phyloP scores from a whole-genome alignment of 2,888 invertebrate species.

The Phania funesta region DNA sequence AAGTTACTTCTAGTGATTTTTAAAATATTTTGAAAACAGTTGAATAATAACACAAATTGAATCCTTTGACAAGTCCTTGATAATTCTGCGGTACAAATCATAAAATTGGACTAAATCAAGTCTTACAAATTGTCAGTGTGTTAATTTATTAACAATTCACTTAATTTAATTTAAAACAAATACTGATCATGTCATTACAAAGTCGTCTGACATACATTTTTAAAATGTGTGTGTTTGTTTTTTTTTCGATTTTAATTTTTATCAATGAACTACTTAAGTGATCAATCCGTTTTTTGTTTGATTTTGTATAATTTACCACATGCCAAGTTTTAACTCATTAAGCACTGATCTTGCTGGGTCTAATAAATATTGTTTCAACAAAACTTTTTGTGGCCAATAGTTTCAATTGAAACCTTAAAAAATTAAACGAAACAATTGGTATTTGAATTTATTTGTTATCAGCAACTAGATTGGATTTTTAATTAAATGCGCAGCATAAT shows the following conservation, averaged over 20 bases:
- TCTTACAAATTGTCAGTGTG: background rate
- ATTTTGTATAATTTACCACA: constrained; percentile 44
- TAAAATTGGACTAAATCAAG: background rate
- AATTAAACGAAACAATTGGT: constrained; percentile 41
- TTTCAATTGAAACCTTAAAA: constrained; percentile 19
- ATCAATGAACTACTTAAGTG: constrained; percentile 52
- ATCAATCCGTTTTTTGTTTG: constrained; percentile 19
- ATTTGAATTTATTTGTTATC: constrained; percentile 70
- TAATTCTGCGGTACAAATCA: no score
- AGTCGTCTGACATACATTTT: constrained; percentile 42
- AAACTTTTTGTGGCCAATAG: constrained; percentile 11
- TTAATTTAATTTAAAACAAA: constrained; percentile 1
- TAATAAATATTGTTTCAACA: background rate
- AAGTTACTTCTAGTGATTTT: no score
- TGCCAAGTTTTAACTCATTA: constrained; percentile 54
- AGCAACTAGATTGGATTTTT: constrained; percentile 70
- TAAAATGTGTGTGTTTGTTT: background rate
- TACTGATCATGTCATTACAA: constrained; percentile 34
- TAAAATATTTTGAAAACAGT: no score
- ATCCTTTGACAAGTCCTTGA: no score
- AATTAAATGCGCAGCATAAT: constrained; percentile 72
- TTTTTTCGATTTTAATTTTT: constrained; percentile 16
- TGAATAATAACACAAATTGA: no score
- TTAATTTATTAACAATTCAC: background rate
- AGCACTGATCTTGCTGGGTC: constrained; percentile 19